A percentile compares a stretch with the other conserved stretches of the same genome.
Conservation (phyloP, 2,888 invertebrate genomes). For the Thysanoteuthis rhombus region DNA sequence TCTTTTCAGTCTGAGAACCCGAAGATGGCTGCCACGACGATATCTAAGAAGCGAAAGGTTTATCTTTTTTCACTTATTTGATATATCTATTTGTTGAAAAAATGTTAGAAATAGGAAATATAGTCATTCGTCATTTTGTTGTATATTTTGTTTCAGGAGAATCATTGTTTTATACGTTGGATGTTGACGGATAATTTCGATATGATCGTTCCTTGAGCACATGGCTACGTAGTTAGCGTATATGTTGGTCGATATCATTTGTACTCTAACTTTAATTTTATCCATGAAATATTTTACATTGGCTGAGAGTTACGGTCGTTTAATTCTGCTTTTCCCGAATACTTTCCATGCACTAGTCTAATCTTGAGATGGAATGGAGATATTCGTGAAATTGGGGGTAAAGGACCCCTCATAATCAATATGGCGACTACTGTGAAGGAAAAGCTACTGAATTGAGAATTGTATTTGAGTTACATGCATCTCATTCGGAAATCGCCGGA, state of each 20-base stretch:
- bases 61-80: background rate
- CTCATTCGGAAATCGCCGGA: no score
- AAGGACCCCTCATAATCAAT: background rate
- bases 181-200: background rate
- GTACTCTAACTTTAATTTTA: background rate
- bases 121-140: background rate
- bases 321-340: background rate
- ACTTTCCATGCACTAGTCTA: background rate
- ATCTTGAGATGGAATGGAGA: background rate
- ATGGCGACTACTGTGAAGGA: background rate
- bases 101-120: background rate
- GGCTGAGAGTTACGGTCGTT: background rate
- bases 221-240: background rate
- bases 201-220: background rate
- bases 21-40: slow-evolving; percentile 15
- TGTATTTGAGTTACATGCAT: background rate
- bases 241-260: background rate
- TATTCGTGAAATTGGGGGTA: no score
- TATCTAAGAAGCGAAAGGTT: slow-evolving; percentile 27
- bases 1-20: background rate
- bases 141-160: background rate
- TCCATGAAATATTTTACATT: background rate
- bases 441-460: background rate
- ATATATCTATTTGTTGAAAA: background rate
- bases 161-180: background rate